Evolutionary conservation across 2,888 invertebrate species (phyloP), one percentile per base, ranked within the genome.

Genomic region (Tetragnatha montana): DNA sequence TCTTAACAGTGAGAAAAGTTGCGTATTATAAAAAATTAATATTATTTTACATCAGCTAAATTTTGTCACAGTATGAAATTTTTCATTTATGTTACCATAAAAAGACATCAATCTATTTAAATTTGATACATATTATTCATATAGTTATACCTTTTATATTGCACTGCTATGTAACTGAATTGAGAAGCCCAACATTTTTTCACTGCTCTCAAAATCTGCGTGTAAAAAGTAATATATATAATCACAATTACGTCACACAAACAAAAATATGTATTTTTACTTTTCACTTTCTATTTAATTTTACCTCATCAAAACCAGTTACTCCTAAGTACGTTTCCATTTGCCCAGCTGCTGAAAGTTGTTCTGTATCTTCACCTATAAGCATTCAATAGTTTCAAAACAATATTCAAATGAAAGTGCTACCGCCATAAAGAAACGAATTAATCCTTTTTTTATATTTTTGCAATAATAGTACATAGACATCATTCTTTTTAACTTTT

Each of bases 171-270:
- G 92, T 95, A 95, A 0, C 96, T 95, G 92, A 95, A 97, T 91
- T 97, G 95, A 0, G 97, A 97, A 0, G 96, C 96, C 97, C 97
- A 98, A 93, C 97, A 97, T 88, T 95, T 94, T 79, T 95, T 94
- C 0, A 97, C 94, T 7, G 95, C 87, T 19, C 17, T 60, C 7
- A 84, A 51, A 69, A 90, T 87, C 90, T 90, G 19, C 12, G 47
- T 21, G 49, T 14, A 10, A 19, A 71, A 70, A 73, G 10, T 73
- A 73, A 21, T 73, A 19, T n/a, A 21, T 73, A 19, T n/a, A 6
- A 21, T 4, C n/a, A 7, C 19, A 21, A 12, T 73, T 35, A 17
- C 10, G 8, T n/a, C 17, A 1, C 17, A 8, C 35, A 14, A 17
- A 49, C 47, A 75, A 17, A 17, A 47, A 47, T 6, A n/a, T n/a